Conservation (phyloP, 2,888 invertebrate genomes). For the Scaptomyza reducta region DNA sequence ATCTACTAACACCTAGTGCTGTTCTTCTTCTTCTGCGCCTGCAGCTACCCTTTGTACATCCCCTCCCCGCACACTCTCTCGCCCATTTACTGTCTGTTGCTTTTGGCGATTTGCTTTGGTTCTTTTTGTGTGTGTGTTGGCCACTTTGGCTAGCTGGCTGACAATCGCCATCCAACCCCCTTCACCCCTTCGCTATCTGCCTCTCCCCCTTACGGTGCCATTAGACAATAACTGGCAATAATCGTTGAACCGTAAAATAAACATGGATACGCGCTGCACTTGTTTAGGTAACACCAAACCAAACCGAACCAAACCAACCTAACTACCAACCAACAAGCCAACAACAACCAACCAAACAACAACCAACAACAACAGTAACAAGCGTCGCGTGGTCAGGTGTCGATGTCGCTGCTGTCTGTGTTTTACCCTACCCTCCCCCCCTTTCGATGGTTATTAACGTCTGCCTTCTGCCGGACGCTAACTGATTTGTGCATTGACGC, state of each 20-base stretch:
- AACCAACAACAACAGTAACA: conserved; percentile 28
- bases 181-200: conserved; percentile 10
- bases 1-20: conserved; percentile 69
- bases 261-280: conserved; percentile 79
- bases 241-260: conserved; percentile 81
- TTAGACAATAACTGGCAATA: conserved; percentile 81
- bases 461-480: conserved; percentile 68
- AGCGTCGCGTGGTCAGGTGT: conserved; percentile 65
- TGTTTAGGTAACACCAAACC: conserved; percentile 69
- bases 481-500: conserved; percentile 79
- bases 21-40: background rate
- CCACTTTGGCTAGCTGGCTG: conserved; percentile 22
- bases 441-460: conserved; percentile 39
- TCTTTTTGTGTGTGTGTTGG: background rate
- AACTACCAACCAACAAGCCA: conserved; percentile 15
- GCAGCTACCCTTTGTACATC: too few relatives aligned
- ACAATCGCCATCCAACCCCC: conserved; percentile 1
- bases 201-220: conserved; percentile 61
- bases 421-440: conserved; percentile 18
- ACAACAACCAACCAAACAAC: conserved; percentile 25
- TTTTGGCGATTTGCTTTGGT: conserved; percentile 55
- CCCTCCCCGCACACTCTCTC: background rate
- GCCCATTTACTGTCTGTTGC: conserved; percentile 30
- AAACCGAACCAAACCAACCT: conserved; percentile 28
- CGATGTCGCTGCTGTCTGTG: conserved; percentile 61